phyloP scores from a whole-genome alignment of 2,797 vertebrate species.

The Melopsittacus undulatus region DNA sequence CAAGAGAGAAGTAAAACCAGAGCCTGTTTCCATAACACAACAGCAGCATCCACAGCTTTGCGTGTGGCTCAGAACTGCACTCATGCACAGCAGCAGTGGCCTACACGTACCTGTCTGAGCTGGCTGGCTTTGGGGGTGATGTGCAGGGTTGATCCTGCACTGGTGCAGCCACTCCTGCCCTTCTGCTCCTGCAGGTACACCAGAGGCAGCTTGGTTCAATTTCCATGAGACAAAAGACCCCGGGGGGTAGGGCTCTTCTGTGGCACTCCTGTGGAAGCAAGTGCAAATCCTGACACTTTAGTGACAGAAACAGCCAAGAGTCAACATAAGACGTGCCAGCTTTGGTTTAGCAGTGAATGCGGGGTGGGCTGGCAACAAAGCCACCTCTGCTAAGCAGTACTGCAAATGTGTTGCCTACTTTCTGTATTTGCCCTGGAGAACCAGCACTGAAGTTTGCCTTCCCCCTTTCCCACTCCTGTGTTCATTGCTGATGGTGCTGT shows the following conservation, averaged over 20 bases:
- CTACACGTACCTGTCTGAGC: not conserved
- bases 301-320: constrained; percentile 2
- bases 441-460: not conserved
- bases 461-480: not conserved
- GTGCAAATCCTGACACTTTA: constrained; percentile 66
- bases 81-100: accelerated
- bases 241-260: constrained; percentile 33
- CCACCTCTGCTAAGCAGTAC: not conserved
- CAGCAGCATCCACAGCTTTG: not conserved
- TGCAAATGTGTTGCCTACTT: accelerated
- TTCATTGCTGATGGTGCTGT: accelerated
- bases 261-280: not conserved
- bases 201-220: not conserved
- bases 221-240: constrained; percentile 28
- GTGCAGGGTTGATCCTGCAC: not conserved
- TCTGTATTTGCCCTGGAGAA: not conserved
- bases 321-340: constrained; percentile 53
- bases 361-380: not conserved
- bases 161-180: accelerated
- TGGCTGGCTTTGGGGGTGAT: not conserved
- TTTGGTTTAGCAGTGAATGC: constrained; percentile 39
- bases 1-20: not conserved
- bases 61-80: not conserved
- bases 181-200: not conserved
- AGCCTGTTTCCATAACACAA: accelerated